A percentile compares a stretch with the other conserved stretches of the same genome.
Evolutionary conservation across 37 sponge, comb jelly and placozoan species (phyloP).

Genomic region (Chondrosia reniformis): DNA sequence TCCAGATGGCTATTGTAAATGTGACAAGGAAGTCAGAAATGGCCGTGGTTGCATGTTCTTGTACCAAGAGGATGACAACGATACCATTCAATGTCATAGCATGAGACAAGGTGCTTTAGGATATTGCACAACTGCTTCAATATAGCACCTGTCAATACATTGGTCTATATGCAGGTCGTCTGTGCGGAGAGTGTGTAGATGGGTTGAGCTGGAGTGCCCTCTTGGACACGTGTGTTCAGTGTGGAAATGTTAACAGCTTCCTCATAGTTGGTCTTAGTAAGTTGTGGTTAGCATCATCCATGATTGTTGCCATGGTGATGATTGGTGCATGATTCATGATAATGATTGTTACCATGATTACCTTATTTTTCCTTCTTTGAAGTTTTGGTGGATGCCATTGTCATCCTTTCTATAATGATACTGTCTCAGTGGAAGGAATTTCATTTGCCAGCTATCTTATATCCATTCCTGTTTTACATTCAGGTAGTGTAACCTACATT

Average conservation of each 20-base stretch:
- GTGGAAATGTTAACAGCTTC: slow-evolving; percentile 21
- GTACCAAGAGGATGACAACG: neutral
- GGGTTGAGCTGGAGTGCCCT: slow-evolving; percentile 17
- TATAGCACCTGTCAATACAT: no score
- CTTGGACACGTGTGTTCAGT: slow-evolving; percentile 45
- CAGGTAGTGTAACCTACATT: no score
- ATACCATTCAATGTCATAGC: slow-evolving; percentile 21
- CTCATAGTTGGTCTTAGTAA: slow-evolving; percentile 33
- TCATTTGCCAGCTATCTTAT: neutral
- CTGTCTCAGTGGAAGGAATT: slow-evolving; percentile 18
- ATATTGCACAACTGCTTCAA: no score
- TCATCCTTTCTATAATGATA: slow-evolving; percentile 6
- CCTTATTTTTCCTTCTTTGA: neutral
- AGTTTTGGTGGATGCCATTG: slow-evolving; percentile 1
- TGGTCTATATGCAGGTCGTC: neutral
- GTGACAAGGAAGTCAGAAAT: neutral
- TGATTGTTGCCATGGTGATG: neutral
- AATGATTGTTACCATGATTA: slow-evolving; percentile 2
- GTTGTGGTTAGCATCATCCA: slow-evolving; percentile 1
- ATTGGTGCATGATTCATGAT: neutral
- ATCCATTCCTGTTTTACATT: slow-evolving; percentile 5
- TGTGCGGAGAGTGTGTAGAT: slow-evolving; percentile 25
- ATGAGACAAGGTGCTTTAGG: neutral
- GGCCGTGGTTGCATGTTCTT: neutral
- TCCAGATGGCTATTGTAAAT: slow-evolving; percentile 42